Base-by-base conservation (phyloP, 1,140 invertebrate genomes). In the Neodiprion pinetum region DNA sequence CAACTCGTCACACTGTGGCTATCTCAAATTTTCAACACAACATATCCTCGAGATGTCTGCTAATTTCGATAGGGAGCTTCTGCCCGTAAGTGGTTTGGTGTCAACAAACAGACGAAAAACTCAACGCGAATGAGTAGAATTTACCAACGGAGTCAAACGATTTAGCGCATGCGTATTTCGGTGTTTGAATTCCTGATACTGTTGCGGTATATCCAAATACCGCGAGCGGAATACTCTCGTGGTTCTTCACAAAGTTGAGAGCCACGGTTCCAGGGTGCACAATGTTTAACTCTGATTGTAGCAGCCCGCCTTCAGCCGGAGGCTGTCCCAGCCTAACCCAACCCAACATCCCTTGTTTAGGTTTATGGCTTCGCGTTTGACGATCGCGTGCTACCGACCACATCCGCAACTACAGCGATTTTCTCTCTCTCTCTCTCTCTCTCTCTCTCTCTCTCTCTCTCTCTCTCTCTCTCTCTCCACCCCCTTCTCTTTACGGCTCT, bases 341-440 rank as follows among this genome's bases (percentile, higher is more conserved):
- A 23, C 67, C 80, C 84, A 87, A 88, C 85, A 86, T 83, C 83
- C 86, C 86, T 88, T 87, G 86, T 88, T 87, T 88, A 87, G 82
- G 84, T 87, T 88, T 87, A 87, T 84, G 79, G 83, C 82, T 84
- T 81, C 79, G 80, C 81, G 80, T 83, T 86, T 84, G 84, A 85
- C 81, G 84, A 86, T 83, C 84, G 81, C 81, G 82, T 85, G 83
- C 75, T 78, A 78, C 80, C 73, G 77, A 77, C 77, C 75, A 23
- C 74, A 61, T 61, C 53, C 53, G 53, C 11, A 61, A 61, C 53
- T 61, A 17, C 53, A 12, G 53, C 11, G 9, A 40, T 40, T 61
- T 9, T 17, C 11, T 61, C 53, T 61, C 74, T 65, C 61, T 69
- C 65, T 40, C 76, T 74, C 53, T 74, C 75, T 73, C 67, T 23